Base-by-base conservation (phyloP, 1,140 invertebrate genomes). In the Atta colombica region DNA sequence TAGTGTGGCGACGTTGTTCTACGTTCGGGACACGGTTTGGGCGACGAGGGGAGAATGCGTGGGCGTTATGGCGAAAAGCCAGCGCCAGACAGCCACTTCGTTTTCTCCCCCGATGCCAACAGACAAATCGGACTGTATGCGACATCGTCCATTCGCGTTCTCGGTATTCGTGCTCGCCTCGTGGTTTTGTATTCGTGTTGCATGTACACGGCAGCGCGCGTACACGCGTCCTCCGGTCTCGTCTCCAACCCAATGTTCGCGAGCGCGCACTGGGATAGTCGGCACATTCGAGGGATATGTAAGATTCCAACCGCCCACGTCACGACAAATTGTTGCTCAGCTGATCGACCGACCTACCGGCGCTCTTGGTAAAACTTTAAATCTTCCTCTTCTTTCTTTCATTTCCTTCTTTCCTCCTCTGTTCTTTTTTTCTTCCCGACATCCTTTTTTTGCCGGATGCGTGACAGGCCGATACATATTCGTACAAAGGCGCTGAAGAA, bases 61-160 rank as follows among this genome's bases (percentile, higher is more conserved):
- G 88, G 90, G 90, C 86, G 90, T 85, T 85, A 91, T 91, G 90
- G 90, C 90, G 88, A 89, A 91, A 89, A 91, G 90, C 90, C 90
- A 91, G 63, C 80, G 86, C 25, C 85, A 78, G 88, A 84, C 88
- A 87, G 66, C 85, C 89, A 82, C 89, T 87, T 85, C 81, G 85
- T 87, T 91, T 89, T 77, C 85, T 82, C 58, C 35, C 35, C 18
- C 60, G 77, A 86, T 58, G 45, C 80, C 60, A 55, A n/a, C 77
- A 85, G 89, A 90, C 89, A 90, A 90, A 90, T 90, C 89, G 89
- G 63, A 77, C 39, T 78, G 72, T 75, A 53, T 78, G 63, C 82
- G 80, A 84, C 69, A 63, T 80, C 80, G 68, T 74, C 53, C 53
- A 31, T 80, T 49, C 63, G 61, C 61, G 28, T 45, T 51, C 60